Conservation (phyloP, 2,113 vertebrate genomes). For the Albula glossodonta region DNA sequence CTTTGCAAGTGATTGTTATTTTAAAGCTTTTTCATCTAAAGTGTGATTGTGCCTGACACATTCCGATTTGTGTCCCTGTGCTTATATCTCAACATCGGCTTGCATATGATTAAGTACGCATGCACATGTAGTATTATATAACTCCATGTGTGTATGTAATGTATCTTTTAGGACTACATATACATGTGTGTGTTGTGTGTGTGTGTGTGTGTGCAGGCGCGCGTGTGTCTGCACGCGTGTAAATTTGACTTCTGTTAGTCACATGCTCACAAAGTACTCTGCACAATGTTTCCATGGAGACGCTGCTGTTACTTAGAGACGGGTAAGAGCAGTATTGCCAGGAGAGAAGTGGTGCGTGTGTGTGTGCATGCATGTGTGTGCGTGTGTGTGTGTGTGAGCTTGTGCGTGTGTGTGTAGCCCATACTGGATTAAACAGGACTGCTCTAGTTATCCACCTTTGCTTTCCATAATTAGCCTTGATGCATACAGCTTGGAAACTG, state of each 20-base stretch:
- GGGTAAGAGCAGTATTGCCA: conserved; percentile 22
- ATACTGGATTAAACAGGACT: conserved; percentile 35
- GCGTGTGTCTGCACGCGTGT: background rate
- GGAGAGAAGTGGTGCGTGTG: background rate
- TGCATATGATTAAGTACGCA: background rate
- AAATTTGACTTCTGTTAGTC: conserved; percentile 25
- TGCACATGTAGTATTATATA: background rate
- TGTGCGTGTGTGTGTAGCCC: conserved; percentile 8
- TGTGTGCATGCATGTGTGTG: background rate
- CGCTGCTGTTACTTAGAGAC: conserved; percentile 33
- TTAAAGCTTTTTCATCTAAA: background rate
- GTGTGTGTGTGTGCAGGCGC: conserved; percentile 8
- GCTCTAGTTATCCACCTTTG: conserved; percentile 22
- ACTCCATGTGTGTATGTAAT: background rate
- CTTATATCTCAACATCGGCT: background rate
- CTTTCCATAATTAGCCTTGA: conserved; percentile 21
- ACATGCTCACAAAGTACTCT: conserved; percentile 27
- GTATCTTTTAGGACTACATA: background rate
- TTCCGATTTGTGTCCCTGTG: background rate
- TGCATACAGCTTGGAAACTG: background rate
- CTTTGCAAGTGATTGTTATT: background rate
- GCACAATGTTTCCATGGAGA: conserved; percentile 38
- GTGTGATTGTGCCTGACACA: background rate
- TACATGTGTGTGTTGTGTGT: background rate
- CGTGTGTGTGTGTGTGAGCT: conserved; percentile 23